These are phyloP conservation scores for Spilarctia lutea DNA, from an alignment of 2,888 invertebrate species.

Conservation along the genomic window DNA sequence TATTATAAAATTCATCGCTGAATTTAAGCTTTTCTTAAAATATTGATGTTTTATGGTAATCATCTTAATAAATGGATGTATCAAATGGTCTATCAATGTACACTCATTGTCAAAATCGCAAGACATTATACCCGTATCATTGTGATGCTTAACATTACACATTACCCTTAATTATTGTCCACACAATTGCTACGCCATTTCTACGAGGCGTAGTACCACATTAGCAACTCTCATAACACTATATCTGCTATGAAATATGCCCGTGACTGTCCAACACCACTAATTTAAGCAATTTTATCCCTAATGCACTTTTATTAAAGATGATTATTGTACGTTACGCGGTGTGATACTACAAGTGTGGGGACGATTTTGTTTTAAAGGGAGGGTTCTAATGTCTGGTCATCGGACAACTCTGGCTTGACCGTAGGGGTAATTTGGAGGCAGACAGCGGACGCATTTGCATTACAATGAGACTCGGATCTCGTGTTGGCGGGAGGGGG, in stretches of 20 bases:
- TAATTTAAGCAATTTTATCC: constrained; percentile 57
- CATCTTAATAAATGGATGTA: constrained; percentile 19
- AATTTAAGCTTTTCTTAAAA: constrained; percentile 19
- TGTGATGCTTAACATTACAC: constrained; percentile 65
- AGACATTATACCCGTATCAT: constrained; percentile 72
- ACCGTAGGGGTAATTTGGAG: constrained; percentile 85
- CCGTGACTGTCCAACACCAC: constrained; percentile 60
- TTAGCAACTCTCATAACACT: constrained; percentile 81
- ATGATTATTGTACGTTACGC: constrained; percentile 59
- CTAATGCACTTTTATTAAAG: constrained; percentile 57
- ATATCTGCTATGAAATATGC: constrained; percentile 82
- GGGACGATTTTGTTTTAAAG: constrained; percentile 78
- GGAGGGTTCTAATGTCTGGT: constrained; percentile 83
- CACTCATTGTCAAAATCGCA: constrained; percentile 74
- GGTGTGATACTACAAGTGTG: constrained; percentile 53
- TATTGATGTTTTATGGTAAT: constrained; percentile 20
- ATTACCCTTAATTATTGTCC: constrained; percentile 80
- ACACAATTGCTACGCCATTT: constrained; percentile 77
- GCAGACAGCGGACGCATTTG: constrained; percentile 85
- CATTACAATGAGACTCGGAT: constrained; percentile 83
- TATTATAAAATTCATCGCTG: constrained; percentile 18
- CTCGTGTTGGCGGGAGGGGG: constrained; percentile 67
- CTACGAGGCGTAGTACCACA: constrained; percentile 74
- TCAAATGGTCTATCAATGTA: constrained; percentile 49
- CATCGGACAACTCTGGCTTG: constrained; percentile 79